Evolutionary conservation across 1,140 invertebrate species (phyloP).

Genomic region (Leptinotarsa defecta): DNA sequence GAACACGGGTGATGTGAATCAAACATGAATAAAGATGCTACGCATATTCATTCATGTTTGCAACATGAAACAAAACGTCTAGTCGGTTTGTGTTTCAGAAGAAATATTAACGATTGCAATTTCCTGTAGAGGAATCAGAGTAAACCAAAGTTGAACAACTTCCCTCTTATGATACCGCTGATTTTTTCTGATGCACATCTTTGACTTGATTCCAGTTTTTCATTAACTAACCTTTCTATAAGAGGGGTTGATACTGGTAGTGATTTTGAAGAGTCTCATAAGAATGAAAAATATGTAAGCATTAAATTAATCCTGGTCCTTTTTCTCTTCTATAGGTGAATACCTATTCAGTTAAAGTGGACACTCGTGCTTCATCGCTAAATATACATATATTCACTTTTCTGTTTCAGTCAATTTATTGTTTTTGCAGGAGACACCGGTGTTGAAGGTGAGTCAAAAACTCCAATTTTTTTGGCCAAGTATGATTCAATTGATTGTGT

Average conservation of each 20-base stretch:
- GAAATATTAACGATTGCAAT: conserved; percentile 66
- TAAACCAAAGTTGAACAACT: conserved; percentile 63
- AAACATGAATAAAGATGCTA: no score
- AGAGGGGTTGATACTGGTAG: conserved; percentile 68
- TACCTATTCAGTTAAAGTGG: conserved; percentile 70
- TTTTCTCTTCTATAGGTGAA: conserved; percentile 84
- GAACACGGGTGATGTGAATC: no score
- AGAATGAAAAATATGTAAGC: conserved; percentile 69
- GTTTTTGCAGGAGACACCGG: conserved; percentile 62
- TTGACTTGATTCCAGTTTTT: conserved; percentile 77
- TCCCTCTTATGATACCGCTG: conserved; percentile 75
- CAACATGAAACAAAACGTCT: conserved; percentile 72
- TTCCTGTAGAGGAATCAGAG: conserved; percentile 65
- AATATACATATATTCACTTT: conserved; percentile 69
- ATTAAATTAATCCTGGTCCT: conserved; percentile 81
- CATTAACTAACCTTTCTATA: conserved; percentile 68
- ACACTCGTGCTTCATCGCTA: conserved; percentile 72
- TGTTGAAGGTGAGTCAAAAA: conserved; percentile 66
- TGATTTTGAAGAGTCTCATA: conserved; percentile 76
- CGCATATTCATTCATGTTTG: no score
- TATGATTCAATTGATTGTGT: conserved; percentile 77
- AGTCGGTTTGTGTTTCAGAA: conserved; percentile 72
- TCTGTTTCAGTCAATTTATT: conserved; percentile 54
- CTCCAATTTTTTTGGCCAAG: conserved; percentile 74
- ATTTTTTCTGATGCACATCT: conserved; percentile 85